These are phyloP conservation scores for Trichopria drosophilae DNA, from an alignment of 2,888 invertebrate species.

Conservation along the genomic window DNA sequence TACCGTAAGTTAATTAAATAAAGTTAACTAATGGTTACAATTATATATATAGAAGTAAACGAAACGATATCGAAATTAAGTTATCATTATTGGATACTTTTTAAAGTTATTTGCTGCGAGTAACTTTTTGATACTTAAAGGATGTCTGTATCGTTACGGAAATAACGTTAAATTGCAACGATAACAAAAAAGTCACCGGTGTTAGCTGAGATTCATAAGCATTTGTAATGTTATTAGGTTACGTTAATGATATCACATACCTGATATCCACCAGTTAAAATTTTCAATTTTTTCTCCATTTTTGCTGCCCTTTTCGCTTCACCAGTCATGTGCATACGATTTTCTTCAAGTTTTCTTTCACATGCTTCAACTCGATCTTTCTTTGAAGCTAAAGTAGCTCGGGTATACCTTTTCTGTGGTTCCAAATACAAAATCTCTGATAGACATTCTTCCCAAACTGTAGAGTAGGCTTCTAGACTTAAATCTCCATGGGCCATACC, in stretches of 20 bases:
- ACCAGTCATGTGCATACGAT: slow-evolving; percentile 92
- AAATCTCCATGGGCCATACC: slow-evolving; percentile 97
- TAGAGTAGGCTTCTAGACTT: slow-evolving; percentile 86
- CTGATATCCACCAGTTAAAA: slow-evolving; percentile 92
- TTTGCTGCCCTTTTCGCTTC: slow-evolving; percentile 97
- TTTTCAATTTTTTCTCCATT: slow-evolving; percentile 95
- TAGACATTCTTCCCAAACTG: slow-evolving; percentile 97
- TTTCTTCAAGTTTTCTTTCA: slow-evolving; percentile 89
- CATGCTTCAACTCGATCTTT: slow-evolving; percentile 94
- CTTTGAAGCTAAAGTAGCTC: slow-evolving; percentile 92
- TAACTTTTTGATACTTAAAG: slow-evolving; percentile 57
- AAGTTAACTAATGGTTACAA: too few relatives aligned
- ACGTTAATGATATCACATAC: slow-evolving; percentile 51
- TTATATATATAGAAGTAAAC: too few relatives aligned
- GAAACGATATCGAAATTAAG: too few relatives aligned
- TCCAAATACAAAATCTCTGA: slow-evolving; percentile 89
- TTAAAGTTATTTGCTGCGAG: not conserved
- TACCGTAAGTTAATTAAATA: too few relatives aligned
- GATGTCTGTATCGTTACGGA: too few relatives aligned
- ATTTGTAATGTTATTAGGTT: slow-evolving; percentile 24
- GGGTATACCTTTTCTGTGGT: slow-evolving; percentile 87
- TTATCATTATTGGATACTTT: too few relatives aligned
- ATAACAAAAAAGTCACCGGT: too few relatives aligned
- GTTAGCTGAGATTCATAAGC: slow-evolving; percentile 37
- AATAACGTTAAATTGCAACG: not conserved